phyloP scores from a whole-genome alignment of 2,113 vertebrate species.

The Athene noctua region DNA sequence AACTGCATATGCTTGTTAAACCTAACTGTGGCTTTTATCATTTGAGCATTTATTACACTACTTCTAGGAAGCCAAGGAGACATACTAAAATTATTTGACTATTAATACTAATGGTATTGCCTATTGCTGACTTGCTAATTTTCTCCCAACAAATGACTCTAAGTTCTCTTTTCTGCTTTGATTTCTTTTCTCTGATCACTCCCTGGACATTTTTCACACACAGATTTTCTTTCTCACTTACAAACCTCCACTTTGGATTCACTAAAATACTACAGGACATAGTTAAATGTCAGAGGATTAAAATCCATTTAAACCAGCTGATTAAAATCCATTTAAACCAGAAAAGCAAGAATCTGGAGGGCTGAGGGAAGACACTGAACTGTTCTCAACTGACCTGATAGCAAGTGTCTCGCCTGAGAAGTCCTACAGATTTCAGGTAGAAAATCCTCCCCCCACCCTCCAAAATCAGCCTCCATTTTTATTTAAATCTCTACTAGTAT shows the following conservation, averaged over 20 bases:
- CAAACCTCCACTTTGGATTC: neutral
- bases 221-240: neutral
- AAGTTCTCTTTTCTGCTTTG: neutral
- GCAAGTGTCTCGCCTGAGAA: neutral
- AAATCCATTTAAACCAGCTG: neutral
- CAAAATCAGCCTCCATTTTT: neutral
- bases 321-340: neutral
- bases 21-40: neutral
- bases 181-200: neutral
- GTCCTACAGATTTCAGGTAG: neutral
- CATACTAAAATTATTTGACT: neutral
- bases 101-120: neutral
- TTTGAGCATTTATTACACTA: neutral
- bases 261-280: neutral
- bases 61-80: neutral
- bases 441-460: neutral
- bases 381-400: neutral
- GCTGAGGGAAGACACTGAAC: neutral
- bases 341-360: neutral
- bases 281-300: neutral
- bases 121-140: neutral
- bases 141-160: neutral
- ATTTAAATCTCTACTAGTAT: neutral
- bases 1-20: neutral
- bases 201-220: neutral